phyloP scores from a whole-genome alignment of 2,797 vertebrate species.

The Phrynocephalus guinanensis region DNA sequence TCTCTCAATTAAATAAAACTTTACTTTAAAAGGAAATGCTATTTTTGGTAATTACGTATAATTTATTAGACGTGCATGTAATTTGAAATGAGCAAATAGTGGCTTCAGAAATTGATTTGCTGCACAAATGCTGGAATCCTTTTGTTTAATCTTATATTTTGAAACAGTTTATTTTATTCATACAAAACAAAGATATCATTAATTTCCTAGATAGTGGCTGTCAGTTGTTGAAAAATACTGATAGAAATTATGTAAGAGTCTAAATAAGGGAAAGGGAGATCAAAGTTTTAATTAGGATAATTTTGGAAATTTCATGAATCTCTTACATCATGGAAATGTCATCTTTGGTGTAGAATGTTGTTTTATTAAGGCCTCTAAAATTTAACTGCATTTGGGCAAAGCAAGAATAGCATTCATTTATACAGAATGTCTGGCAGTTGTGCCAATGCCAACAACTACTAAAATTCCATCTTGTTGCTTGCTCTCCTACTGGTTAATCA shows the following conservation, averaged over 20 bases:
- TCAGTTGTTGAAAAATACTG: conserved; percentile 14
- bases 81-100: neutral
- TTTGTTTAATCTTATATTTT: conserved; percentile 14
- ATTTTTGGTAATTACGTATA: neutral
- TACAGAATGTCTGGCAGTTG: conserved; percentile 8
- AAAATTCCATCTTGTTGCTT: conserved; percentile 12
- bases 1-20: neutral
- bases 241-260: neutral
- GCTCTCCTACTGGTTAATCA: conserved; percentile 38
- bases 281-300: conserved; percentile 37
- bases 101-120: neutral
- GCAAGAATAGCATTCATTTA: conserved; percentile 11
- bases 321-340: conserved; percentile 5
- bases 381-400: conserved; percentile 1
- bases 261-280: neutral
- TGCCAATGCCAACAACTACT: conserved; percentile 26
- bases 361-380: neutral
- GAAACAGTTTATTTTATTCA: neutral
- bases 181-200: conserved; percentile 10
- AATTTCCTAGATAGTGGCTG: neutral
- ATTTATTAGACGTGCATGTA: neutral
- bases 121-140: neutral
- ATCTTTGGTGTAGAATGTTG: neutral
- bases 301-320: conserved; percentile 1
- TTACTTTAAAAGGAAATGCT: conserved; percentile 5